Base-by-base conservation (phyloP, 2,113 vertebrate species). In the Alligator sinensis region DNA sequence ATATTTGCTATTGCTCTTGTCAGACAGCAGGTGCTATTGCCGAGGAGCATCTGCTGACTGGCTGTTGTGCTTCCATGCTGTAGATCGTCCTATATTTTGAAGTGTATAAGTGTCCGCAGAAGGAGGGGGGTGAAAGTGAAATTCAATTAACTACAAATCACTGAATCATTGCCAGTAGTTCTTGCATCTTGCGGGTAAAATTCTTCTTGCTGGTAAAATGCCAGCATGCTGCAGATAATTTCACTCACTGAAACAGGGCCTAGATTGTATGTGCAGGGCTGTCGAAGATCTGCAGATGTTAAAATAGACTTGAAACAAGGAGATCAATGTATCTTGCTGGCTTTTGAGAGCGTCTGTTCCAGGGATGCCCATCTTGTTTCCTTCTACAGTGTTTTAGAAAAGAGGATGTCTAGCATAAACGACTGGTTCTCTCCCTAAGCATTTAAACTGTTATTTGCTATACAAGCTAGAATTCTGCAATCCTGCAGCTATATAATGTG, bases 181-280 rank as follows among this genome's bases (percentile, higher is more conserved):
- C 84, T 93, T 18, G 13, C 94, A 89, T 89, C 88, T 82, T 63
- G 22, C 12, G 30, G 22, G 38, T 62, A 57, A 28, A 61, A 61
- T 27, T 77, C 38, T 24, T 83, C 28, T 34, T 87, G 91, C 93
- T 96, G 91, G 95, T 86, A 86, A 90, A 59, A 68, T 76, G 93
- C 91, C 93, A 95, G 90, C 85, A 19, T 77, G 91, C 89, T 96
- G 96, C 90, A 96, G 93, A 94, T 95, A 81, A 95, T 93, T 95
- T 85, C 57, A n/a, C 80, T 77, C 85, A 68, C 91, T 80, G 90
- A 92, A 90, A 25, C 1, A 8, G n/a, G 57, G 77, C 82, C 91
- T 25, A 75, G 70, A 70, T 94, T 86, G 47, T 0, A 2, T 62
- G 70, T 80, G 9, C 34, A 30, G 62, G 57, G 4, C 58, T 79